phyloP scores from a whole-genome alignment of 2,113 vertebrate species.

The Pungitius pungitius region DNA sequence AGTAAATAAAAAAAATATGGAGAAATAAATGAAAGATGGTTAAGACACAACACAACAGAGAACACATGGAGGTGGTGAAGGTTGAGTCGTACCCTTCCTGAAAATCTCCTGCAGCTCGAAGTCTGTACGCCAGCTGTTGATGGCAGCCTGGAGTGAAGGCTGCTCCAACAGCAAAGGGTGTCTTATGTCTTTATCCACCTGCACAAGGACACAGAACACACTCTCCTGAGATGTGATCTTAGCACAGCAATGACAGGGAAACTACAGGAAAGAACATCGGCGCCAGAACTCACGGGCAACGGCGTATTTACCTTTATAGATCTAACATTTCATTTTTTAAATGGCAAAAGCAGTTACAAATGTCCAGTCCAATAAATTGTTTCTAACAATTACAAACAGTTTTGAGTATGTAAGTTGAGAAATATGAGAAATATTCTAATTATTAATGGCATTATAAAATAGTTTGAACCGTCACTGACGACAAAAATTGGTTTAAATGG shows the following conservation, averaged over 20 bases:
- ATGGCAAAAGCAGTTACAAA: background rate
- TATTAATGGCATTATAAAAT: background rate
- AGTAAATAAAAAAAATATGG: background rate
- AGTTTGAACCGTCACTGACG: background rate
- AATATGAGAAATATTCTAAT: background rate
- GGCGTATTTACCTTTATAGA: background rate
- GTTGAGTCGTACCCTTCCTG: constrained; percentile 87
- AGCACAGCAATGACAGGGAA: background rate
- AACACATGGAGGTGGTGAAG: background rate
- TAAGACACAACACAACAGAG: background rate
- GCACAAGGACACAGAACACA: constrained; percentile 56
- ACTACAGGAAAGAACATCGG: background rate
- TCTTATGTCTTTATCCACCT: constrained; percentile 90
- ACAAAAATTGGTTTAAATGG: background rate
- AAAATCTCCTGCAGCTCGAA: constrained; percentile 97
- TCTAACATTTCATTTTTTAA: background rate
- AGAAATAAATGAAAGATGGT: background rate
- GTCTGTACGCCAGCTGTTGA: constrained; percentile 90
- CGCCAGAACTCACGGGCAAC: background rate
- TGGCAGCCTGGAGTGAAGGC: constrained; percentile 85
- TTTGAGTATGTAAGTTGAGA: background rate
- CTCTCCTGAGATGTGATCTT: background rate
- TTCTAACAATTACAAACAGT: background rate
- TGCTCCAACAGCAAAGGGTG: constrained; percentile 89
- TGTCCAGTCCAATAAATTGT: background rate